Evolutionary conservation across 2,797 vertebrate genomes (phyloP).

Genomic region (Anguilla megastoma): DNA sequence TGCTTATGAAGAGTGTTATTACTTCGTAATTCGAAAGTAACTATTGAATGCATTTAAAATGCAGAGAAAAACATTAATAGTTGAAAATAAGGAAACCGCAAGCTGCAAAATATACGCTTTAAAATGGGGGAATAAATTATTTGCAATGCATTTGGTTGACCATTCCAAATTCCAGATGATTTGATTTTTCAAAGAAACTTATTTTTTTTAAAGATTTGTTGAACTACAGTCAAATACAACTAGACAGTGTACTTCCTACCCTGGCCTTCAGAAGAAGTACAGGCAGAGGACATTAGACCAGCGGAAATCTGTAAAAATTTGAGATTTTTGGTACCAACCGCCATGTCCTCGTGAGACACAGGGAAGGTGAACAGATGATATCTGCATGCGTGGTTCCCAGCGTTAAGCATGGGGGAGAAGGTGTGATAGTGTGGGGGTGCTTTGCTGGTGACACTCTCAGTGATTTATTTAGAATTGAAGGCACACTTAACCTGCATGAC

Average conservation of each 20-base stretch:
- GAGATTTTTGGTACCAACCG: no score
- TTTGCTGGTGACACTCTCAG: no score
- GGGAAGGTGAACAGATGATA: no score
- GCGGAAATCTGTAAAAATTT: no score
- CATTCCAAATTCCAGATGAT: not conserved
- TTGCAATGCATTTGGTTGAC: not conserved
- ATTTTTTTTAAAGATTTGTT: not conserved
- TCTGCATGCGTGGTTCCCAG: no score
- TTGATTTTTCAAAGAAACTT: not conserved
- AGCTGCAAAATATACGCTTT: not conserved
- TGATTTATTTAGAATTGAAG: no score
- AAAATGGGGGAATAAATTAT: not conserved
- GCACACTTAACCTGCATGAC: no score
- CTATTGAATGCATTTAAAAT: slow-evolving; percentile 14
- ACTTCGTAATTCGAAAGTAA: slow-evolving; percentile 8
- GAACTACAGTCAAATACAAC: not conserved
- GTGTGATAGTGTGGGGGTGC: no score
- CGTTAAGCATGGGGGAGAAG: no score
- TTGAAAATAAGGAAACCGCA: not conserved
- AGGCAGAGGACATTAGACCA: no score
- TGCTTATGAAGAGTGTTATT: slow-evolving; percentile 2
- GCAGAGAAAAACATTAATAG: not conserved
- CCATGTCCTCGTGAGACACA: no score
- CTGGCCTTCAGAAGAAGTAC: not conserved
- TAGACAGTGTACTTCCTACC: not conserved